Base-by-base conservation (phyloP, 1,140 invertebrate species). In the Drosophila seguyi region DNA sequence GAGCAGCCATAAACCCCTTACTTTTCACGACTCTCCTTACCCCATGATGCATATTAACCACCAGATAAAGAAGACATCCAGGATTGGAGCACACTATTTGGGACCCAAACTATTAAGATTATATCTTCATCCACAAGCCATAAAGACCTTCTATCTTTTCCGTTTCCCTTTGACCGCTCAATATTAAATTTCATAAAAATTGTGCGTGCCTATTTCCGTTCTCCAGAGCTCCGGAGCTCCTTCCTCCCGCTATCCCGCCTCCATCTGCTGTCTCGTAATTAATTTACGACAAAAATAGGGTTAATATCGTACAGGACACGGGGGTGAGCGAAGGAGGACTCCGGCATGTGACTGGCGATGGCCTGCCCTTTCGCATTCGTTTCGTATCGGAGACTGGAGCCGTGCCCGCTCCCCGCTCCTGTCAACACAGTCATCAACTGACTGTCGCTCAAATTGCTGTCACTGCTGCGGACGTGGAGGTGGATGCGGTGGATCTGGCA, bases 211-310 rank as follows among this genome's bases (percentile, higher is more conserved):
- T 72, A 36, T 45, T 44, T 55, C 47, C 39, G 67, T 38, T 56
- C 36, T 56, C 29, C 18, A 22, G 14, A 47, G 45, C 45, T 25
- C 22, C 45, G 4, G 1, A 18, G 11, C 48, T 52, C 3, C 48
- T 18, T 52, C 27, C 29, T 18, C 11, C 29, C 7, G 22, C 25
- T 56, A 52, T 62, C 67, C 38, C 27, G 29, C 31, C 62, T 27
- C 41, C 68, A 72, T 72, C 66, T 72, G 53, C 66, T 36, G 69
- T 20, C 27, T 47, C 69, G 61, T 85, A 83, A 90, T 90, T 88
- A 88, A 88, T 90, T 88, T 88, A 88, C 86, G 81, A 85, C 81
- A 86, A 90, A 90, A 88, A 85, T 85, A 78, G 81, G 77, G 85
- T 90, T 88, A 90, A 88, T 90, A 81, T 81, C 73, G 47, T 66